Evolutionary conservation across 2,113 vertebrate species (phyloP).

Genomic region (Plestiodon gilberti): DNA sequence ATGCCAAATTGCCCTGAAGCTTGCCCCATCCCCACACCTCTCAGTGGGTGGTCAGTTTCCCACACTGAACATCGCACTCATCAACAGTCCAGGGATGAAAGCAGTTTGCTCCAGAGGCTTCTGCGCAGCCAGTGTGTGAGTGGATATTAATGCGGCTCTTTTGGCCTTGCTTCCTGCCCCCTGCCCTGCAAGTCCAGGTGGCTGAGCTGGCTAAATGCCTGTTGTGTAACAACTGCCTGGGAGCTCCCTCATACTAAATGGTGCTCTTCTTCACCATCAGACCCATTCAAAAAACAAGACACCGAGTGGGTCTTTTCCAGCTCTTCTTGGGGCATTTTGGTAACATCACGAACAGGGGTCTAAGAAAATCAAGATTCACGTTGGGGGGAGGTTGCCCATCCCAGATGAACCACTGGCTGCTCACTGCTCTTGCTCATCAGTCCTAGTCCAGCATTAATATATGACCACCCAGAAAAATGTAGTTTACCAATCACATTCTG

Average conservation of each 20-base stretch:
- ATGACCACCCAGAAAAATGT: background rate
- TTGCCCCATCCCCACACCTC: background rate
- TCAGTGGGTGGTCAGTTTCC: constrained; percentile 13
- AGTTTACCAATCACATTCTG: background rate
- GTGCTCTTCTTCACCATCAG: background rate
- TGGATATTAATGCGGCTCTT: too few relatives aligned
- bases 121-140: background rate
- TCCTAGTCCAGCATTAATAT: too few relatives aligned
- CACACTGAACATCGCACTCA: background rate
- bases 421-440: background rate
- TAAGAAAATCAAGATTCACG: too few relatives aligned
- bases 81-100: background rate
- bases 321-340: background rate
- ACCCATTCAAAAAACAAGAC: background rate
- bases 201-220: background rate
- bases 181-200: background rate
- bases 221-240: background rate
- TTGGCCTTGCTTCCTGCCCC: background rate
- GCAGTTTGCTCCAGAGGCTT: background rate
- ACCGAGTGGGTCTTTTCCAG: background rate
- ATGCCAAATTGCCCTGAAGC: background rate
- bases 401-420: too few relatives aligned
- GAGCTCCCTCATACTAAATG: background rate
- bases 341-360: too few relatives aligned
- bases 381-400: background rate